Percentiles rank a stretch among this genome's conserved stretches.
phyloP scores from a whole-genome alignment of 2,113 vertebrate genomes.

The Centropus unirufus region DNA sequence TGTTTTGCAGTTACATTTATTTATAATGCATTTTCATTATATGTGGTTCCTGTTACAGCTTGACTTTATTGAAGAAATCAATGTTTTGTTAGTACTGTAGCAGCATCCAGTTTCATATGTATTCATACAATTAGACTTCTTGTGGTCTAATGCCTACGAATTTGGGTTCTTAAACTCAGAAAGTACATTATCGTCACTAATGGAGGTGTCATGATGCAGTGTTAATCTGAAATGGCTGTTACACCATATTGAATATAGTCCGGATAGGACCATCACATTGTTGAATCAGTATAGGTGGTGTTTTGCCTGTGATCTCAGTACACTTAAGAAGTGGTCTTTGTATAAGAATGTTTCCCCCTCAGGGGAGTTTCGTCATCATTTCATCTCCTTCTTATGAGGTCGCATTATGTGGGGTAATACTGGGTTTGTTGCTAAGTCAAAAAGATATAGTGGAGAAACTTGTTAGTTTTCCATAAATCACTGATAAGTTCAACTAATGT shows the following conservation, averaged over 20 bases:
- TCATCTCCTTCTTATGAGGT: rapidly evolving
- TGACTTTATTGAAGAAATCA: neutral
- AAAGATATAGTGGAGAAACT: neutral
- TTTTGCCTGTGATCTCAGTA: neutral
- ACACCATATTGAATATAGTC: neutral
- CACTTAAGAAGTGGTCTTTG: neutral
- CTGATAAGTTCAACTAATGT: neutral
- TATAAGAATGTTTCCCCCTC: neutral
- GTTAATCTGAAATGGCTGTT: neutral
- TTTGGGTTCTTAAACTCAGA: neutral
- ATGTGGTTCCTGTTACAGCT: neutral
- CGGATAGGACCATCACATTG: neutral
- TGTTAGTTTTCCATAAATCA: neutral
- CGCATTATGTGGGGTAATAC: neutral
- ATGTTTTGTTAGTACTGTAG: neutral
- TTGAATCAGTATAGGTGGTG: neutral
- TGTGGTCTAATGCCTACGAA: neutral
- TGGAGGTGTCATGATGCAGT: neutral
- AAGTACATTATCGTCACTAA: neutral
- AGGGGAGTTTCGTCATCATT: neutral
- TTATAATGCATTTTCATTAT: neutral
- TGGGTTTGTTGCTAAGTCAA: neutral
- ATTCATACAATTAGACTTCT: neutral
- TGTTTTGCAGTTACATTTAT: no score
- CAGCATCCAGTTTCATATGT: neutral